Evolutionary conservation across 2,888 invertebrate genomes (phyloP).

Genomic region (Pseudeuparius sepicola): DNA sequence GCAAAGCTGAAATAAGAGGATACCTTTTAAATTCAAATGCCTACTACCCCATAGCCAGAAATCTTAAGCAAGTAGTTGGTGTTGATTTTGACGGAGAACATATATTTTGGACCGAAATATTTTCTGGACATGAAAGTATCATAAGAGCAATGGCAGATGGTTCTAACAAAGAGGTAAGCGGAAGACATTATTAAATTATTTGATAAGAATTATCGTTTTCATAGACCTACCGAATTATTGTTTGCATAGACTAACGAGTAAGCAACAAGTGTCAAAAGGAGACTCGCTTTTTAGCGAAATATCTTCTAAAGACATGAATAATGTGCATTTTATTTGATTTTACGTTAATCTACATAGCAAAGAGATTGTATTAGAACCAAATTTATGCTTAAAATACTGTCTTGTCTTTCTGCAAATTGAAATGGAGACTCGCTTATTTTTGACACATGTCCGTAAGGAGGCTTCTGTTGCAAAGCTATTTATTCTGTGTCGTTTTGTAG

Average conservation of each 20-base stretch:
- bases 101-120: slow-evolving; percentile 71
- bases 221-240: slow-evolving; percentile 1
- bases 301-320: no score
- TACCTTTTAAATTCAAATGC: slow-evolving; percentile 48
- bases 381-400: no score
- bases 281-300: no score
- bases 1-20: slow-evolving; percentile 54
- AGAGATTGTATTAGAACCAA: no score
- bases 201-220: background rate
- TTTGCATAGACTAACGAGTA: no score
- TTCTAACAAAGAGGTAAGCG: slow-evolving; percentile 44
- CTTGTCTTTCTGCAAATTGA: no score
- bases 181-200: background rate
- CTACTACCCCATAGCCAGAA: slow-evolving; percentile 41
- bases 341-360: no score
- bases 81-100: slow-evolving; percentile 59
- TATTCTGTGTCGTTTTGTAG: slow-evolving; percentile 32
- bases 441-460: no score
- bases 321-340: no score
- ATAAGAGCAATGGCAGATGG: slow-evolving; percentile 54
- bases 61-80: slow-evolving; percentile 52
- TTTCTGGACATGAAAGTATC: slow-evolving; percentile 60
- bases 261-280: no score
- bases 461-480: no score
- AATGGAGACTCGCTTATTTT: no score